Evolutionary conservation across 2,888 invertebrate genomes (phyloP).

Genomic region (Drosophila ustulata): DNA sequence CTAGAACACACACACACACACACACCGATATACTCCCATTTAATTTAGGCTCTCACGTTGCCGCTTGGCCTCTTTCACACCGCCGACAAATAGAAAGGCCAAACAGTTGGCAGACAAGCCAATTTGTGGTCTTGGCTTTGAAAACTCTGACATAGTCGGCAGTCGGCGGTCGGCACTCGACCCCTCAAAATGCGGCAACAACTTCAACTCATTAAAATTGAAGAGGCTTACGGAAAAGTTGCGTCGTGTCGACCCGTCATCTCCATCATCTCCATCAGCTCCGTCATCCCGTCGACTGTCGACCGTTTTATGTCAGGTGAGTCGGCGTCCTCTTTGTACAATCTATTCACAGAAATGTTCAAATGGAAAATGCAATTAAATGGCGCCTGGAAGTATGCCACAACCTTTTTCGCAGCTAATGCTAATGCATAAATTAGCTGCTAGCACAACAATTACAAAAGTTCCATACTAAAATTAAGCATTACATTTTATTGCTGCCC

Average conservation of each 20-base stretch:
- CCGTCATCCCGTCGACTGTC: not conserved
- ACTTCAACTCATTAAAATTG: slow-evolving; percentile 67
- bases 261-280: not conserved
- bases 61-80: slow-evolving; percentile 11
- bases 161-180: slow-evolving; percentile 13
- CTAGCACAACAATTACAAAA: slow-evolving; percentile 61
- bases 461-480: slow-evolving; percentile 58
- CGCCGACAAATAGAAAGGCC: slow-evolving; percentile 9
- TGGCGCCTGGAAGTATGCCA: slow-evolving; percentile 35
- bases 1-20: slow-evolving; percentile 1
- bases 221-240: slow-evolving; percentile 53
- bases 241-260: slow-evolving; percentile 33
- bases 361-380: slow-evolving; percentile 60
- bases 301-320: slow-evolving; percentile 38
- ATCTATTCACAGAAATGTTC: slow-evolving; percentile 35
- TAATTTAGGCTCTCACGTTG: not conserved
- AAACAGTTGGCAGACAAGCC: slow-evolving; percentile 45
- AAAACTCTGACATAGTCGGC: slow-evolving; percentile 37
- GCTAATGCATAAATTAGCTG: slow-evolving; percentile 65
- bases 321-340: not conserved
- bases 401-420: slow-evolving; percentile 45
- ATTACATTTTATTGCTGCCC: slow-evolving; percentile 55
- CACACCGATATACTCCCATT: not conserved
- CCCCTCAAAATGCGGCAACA: slow-evolving; percentile 49
- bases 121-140: slow-evolving; percentile 58